Conservation (phyloP, 2,888 invertebrate genomes). For the Melieria crassipennis region DNA sequence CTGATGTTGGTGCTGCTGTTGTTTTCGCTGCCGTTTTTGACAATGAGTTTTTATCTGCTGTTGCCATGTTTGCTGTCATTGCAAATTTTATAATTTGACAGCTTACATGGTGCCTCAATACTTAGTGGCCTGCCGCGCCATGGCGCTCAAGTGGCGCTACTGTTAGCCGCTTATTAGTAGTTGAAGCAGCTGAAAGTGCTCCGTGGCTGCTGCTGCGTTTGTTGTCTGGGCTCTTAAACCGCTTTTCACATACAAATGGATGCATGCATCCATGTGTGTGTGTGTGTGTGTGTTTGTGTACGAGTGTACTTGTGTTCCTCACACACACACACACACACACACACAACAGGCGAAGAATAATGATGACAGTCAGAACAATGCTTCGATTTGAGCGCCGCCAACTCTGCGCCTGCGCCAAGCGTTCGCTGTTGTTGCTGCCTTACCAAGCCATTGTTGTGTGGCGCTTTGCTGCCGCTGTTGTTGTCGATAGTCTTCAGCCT, state of each 20-base stretch:
- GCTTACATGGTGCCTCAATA: conserved; percentile 55
- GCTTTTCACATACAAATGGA: too few relatives aligned
- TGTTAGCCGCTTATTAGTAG: conserved; percentile 51
- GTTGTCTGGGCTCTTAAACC: not conserved
- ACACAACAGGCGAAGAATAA: conserved; percentile 43
- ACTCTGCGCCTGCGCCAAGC: too few relatives aligned
- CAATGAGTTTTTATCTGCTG: conserved; percentile 30
- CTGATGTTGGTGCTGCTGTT: not conserved
- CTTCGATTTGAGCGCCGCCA: conserved; percentile 21
- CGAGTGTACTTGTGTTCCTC: not conserved
- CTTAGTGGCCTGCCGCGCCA: conserved; percentile 25
- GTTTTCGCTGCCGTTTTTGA: conserved; percentile 4
- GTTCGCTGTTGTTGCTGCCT: too few relatives aligned
- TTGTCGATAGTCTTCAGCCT: too few relatives aligned
- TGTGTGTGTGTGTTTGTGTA: conserved; percentile 12
- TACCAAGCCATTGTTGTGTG: too few relatives aligned
- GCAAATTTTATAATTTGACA: conserved; percentile 64
- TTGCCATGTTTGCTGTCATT: conserved; percentile 62
- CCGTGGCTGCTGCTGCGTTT: not conserved
- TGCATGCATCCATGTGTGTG: not conserved
- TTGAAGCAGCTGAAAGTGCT: conserved; percentile 25
- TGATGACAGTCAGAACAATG: conserved; percentile 53
- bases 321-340: too few relatives aligned
- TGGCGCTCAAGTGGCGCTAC: conserved; percentile 45
- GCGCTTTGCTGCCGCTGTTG: too few relatives aligned